Evolutionary conservation across 2,888 invertebrate species (phyloP).

Genomic region (Oegoconia quadripuncta): DNA sequence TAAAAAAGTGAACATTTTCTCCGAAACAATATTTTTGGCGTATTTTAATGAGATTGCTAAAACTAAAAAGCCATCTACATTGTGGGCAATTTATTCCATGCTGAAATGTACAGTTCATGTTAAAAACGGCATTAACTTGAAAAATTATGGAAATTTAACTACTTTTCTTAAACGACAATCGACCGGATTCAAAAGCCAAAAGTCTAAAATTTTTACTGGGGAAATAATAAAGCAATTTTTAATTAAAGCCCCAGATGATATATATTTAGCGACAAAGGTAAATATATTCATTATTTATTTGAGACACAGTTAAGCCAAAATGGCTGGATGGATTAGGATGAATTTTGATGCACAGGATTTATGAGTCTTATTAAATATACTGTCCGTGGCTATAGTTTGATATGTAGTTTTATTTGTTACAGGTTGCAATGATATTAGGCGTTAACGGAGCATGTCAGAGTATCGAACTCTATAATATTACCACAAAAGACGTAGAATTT

Average conservation of each 20-base stretch:
- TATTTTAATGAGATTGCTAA: constrained; percentile 17
- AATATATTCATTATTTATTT: too few species aligned
- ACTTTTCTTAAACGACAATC: constrained; percentile 16
- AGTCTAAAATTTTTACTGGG: constrained; percentile 18
- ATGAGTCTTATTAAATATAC: too few species aligned
- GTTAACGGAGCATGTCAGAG: constrained; percentile 14
- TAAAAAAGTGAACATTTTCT: constrained; percentile 11
- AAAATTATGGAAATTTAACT: constrained; percentile 13
- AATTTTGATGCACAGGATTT: too few species aligned
- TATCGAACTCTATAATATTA: constrained; percentile 11
- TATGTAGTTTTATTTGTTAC: too few species aligned
- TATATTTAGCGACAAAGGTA: too few species aligned
- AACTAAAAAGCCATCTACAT: constrained; percentile 13
- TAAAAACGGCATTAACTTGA: constrained; percentile 17
- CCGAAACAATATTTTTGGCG: constrained; percentile 17
- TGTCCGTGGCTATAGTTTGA: too few species aligned
- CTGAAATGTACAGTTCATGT: constrained; percentile 16
- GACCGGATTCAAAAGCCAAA: constrained; percentile 14
- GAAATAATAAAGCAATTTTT: constrained; percentile 19
- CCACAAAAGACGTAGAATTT: constrained; percentile 10
- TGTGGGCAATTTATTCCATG: constrained; percentile 21
- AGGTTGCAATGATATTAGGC: constrained; percentile 16
- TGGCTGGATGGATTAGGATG: too few species aligned
- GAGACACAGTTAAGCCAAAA: too few species aligned
- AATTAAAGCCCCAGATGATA: constrained; percentile 19